phyloP scores from a whole-genome alignment of 2,797 vertebrate species.

The Orientallactaga sibirica region DNA sequence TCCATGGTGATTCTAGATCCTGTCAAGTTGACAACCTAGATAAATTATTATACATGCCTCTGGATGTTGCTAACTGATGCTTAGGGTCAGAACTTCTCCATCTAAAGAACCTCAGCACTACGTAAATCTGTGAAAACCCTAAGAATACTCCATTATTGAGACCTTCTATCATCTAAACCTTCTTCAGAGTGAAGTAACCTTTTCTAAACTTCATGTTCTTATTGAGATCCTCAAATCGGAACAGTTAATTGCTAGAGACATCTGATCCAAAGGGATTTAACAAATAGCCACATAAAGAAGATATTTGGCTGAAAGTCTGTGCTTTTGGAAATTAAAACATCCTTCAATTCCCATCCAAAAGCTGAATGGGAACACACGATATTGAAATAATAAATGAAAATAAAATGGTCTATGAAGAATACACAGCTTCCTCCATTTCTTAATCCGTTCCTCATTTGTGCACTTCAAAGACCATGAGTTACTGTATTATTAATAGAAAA shows the following conservation, averaged over 20 bases:
- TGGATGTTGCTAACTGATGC: neutral
- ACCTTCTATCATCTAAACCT: slow-evolving; percentile 3
- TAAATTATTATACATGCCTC: neutral
- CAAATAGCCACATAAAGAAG: neutral
- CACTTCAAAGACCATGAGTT: neutral
- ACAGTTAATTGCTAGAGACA: neutral
- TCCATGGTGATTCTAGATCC: no score
- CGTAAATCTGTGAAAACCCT: neutral
- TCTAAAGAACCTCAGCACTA: neutral
- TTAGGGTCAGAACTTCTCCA: neutral
- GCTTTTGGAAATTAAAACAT: slow-evolving; percentile 22
- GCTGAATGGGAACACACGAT: neutral
- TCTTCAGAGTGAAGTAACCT: neutral
- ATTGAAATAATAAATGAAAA: slow-evolving; percentile 15
- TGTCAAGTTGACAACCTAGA: no score
- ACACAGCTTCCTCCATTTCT: neutral
- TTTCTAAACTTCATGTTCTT: neutral
- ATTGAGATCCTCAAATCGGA: slow-evolving; percentile 6
- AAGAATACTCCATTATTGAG: neutral
- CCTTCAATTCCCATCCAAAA: slow-evolving; percentile 6
- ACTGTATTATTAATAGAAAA: neutral
- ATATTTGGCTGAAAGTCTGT: neutral
- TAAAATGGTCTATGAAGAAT: neutral
- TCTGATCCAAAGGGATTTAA: neutral
- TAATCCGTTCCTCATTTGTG: neutral